These are phyloP conservation scores for Lacerta bilineata DNA, from an alignment of 2,797 vertebrate species.

Conservation along the genomic window DNA sequence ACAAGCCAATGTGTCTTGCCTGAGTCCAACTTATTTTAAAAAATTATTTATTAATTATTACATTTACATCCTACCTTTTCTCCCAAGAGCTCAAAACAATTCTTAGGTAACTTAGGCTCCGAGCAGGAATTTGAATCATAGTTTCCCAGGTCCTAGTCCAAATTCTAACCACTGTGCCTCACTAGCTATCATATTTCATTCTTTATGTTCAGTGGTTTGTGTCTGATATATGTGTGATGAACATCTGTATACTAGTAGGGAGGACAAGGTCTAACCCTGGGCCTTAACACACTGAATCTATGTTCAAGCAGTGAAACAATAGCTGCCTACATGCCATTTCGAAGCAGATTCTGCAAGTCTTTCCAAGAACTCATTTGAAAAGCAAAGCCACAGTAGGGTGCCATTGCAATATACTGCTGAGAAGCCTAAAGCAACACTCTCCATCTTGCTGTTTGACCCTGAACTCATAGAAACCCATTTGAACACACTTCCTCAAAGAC, in stretches of 20 bases:
- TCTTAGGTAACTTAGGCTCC: no score
- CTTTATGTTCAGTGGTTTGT: background rate
- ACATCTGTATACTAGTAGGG: no score
- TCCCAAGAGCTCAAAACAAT: no score
- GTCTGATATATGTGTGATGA: background rate
- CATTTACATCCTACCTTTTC: no score
- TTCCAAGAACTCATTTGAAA: background rate
- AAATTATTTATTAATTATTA: no score
- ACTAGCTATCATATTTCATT: no score
- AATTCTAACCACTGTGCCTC: no score
- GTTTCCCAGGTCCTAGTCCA: no score
- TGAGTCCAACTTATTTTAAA: no score
- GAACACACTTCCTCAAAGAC: background rate
- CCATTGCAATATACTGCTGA: background rate
- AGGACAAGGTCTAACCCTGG: background rate
- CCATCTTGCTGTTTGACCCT: background rate
- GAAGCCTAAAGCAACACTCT: background rate
- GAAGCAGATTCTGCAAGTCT: background rate
- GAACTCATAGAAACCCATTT: background rate
- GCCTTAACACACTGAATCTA: background rate
- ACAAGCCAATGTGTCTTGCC: no score
- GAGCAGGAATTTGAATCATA: no score
- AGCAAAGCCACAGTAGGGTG: background rate
- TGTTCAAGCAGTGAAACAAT: background rate
- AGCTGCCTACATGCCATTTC: background rate